Base-by-base conservation (phyloP, 2,113 vertebrate genomes). In the Cathartes aura region DNA sequence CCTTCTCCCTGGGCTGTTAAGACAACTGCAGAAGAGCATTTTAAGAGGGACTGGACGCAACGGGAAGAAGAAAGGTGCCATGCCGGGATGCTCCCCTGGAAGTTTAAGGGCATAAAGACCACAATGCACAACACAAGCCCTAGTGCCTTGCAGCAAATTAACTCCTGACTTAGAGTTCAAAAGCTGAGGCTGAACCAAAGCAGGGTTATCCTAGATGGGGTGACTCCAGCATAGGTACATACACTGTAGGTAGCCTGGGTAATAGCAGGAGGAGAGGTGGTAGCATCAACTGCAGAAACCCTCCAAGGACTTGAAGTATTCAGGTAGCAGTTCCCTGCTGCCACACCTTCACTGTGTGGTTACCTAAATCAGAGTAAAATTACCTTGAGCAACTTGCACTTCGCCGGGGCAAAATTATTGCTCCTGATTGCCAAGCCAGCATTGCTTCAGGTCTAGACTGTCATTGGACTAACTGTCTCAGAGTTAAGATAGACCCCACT, bases 71-170 rank as follows among this genome's bases (percentile, higher is more conserved):
- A 62, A 78, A 58, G n/a, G 52, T 78, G 29, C 24, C 2, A 1
- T 63, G 52, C 9, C 1, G 0, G 40, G 29, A 8, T 6, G 6
- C 11, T 55, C 1, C 8, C 2, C 21, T 45, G 22, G 21, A 89
- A 19, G 7, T 85, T 79, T 56, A 86, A 74, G 30, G n/a, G 16
- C 18, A 60, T 2, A 30, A 83, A 56, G 48, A 80, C 23, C 53
- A 45, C 32, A 34, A 2, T 20, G 18, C 12, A 20, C 10, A 71
- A 38, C 30, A 60, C 0, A 2, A 88, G 18, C 8, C 29, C n/a
- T 29, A 23, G 34, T 32, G 43, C 40, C 27, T 67, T 58, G 21
- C n/a, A 38, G 12, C 27, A 75, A 73, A 81, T 66, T 79, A 71
- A 88, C 74, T 89, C 29, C 79, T 74, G 29, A 30, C 18, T 81